A percentile compares a stretch with the other conserved stretches of the same genome.
Conservation (phyloP, 2,797 vertebrate genomes). For the Pteropus rufus region DNA sequence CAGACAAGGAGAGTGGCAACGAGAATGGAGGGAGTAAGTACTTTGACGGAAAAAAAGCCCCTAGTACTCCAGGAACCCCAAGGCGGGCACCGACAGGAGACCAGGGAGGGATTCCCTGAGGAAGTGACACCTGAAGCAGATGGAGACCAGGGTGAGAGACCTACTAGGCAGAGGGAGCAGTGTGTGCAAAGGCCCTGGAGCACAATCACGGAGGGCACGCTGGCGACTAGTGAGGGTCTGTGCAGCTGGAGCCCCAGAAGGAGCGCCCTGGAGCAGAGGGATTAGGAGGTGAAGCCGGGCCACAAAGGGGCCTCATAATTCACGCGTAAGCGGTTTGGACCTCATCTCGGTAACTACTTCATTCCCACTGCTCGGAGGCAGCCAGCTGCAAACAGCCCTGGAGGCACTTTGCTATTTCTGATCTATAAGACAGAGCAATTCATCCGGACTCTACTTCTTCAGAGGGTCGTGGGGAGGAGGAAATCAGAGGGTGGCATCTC, state of each 20-base stretch:
- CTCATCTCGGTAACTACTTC: background rate
- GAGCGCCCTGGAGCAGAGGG: no score
- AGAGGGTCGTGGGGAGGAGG: background rate
- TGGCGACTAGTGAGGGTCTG: background rate
- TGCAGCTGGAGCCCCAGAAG: background rate
- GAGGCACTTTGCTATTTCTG: background rate
- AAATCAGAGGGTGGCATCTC: background rate
- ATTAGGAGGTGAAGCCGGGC: background rate
- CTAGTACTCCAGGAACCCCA: background rate
- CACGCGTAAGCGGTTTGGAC: background rate
- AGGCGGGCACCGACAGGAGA: background rate
- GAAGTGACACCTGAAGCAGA: background rate
- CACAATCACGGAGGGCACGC: no score
- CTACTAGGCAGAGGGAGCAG: background rate
- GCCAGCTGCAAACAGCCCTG: fast-evolving
- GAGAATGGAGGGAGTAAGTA: background rate
- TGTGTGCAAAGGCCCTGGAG: background rate
- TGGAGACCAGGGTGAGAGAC: background rate
- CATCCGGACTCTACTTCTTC: background rate
- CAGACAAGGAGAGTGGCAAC: background rate
- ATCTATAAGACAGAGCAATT: background rate
- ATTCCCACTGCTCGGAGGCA: background rate
- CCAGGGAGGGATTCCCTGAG: background rate
- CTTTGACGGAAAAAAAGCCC: background rate
- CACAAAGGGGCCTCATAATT: background rate